phyloP scores from a whole-genome alignment of 2,888 invertebrate species.

The Calameuta filiformis region DNA sequence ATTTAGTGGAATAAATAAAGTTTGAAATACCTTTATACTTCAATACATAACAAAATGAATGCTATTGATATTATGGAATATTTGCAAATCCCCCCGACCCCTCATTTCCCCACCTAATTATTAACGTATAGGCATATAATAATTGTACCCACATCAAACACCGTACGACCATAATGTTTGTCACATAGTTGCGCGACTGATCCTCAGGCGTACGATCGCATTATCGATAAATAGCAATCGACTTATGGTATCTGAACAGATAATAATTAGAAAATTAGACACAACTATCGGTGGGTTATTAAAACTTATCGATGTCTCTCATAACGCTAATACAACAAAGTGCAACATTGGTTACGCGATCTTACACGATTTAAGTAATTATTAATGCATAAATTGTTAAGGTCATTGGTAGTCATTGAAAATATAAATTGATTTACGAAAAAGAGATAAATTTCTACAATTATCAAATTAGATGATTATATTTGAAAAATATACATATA shows the following conservation, averaged over 20 bases:
- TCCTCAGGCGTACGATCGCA: neutral
- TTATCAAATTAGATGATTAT: too few species aligned
- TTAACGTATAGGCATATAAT: constrained; percentile 46
- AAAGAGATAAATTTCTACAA: neutral
- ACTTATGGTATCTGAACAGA: neutral
- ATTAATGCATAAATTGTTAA: neutral
- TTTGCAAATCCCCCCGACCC: constrained; percentile 28
- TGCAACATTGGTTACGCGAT: too few species aligned
- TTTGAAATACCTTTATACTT: neutral
- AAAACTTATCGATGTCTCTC: neutral
- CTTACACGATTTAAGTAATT: too few species aligned
- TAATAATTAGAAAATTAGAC: neutral
- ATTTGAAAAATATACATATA: neutral
- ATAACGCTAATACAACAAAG: neutral
- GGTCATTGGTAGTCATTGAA: neutral
- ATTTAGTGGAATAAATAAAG: neutral
- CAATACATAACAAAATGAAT: neutral
- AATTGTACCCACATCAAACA: constrained; percentile 52
- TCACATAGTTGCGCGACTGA: constrained; percentile 29
- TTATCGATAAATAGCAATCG: neutral
- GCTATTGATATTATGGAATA: neutral
- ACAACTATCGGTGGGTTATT: neutral
- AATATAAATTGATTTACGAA: neutral
- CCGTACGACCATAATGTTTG: constrained; percentile 47
- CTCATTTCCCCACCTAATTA: constrained; percentile 39